Evolutionary conservation across 2,888 invertebrate species (phyloP).

Genomic region (Drosophila borborema): DNA sequence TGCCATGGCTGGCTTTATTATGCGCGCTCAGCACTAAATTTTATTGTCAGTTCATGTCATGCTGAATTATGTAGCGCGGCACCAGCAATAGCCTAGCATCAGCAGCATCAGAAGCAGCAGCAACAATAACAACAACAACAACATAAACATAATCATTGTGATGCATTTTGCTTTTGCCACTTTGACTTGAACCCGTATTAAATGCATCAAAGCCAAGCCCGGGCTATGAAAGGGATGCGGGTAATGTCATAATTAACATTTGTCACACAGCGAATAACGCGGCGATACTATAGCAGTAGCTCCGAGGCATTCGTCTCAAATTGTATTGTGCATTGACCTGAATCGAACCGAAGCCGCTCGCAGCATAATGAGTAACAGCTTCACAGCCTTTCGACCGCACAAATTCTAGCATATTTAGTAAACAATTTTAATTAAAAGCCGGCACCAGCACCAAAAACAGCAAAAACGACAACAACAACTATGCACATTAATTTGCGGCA

Average conservation of each 20-base stretch:
- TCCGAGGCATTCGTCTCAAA: conserved; percentile 46
- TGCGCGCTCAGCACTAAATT: conserved; percentile 84
- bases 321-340: conserved; percentile 75
- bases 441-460: conserved; percentile 21
- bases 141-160: conserved; percentile 65
- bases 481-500: conserved; percentile 76
- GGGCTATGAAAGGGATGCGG: neutral
- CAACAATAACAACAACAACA: conserved; percentile 13
- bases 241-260: conserved; percentile 71
- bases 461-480: conserved; percentile 38
- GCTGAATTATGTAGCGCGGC: conserved; percentile 82
- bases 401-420: conserved; percentile 77
- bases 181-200: conserved; percentile 55
- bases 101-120: conserved; percentile 13
- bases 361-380: conserved; percentile 27
- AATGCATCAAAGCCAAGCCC: conserved; percentile 56
- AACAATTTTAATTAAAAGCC: conserved; percentile 77
- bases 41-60: conserved; percentile 85
- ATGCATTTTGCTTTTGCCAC: conserved; percentile 67
- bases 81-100: conserved; percentile 37
- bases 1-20: conserved; percentile 78
- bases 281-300: conserved; percentile 45
- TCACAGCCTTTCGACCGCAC: conserved; percentile 33
- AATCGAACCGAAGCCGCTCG: conserved; percentile 40
- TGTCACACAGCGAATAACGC: conserved; percentile 61